phyloP scores from a whole-genome alignment of 2,797 vertebrate species.

The Phoebastria nigripes region DNA sequence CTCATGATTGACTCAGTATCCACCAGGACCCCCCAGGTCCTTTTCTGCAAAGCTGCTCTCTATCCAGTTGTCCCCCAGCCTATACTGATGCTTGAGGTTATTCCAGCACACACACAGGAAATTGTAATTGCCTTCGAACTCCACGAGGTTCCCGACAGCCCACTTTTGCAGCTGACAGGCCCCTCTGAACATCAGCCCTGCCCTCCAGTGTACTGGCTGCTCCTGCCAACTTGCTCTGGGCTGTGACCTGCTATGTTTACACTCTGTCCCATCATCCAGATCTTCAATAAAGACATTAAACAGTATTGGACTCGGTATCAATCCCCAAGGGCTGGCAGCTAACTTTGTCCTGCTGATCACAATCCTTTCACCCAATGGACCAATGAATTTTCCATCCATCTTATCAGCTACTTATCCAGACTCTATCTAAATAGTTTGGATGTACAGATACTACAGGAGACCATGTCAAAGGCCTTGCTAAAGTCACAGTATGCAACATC shows the following conservation, averaged over 20 bases:
- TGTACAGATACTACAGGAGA: not conserved
- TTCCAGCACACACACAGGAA: not conserved
- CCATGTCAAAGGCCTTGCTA: not conserved
- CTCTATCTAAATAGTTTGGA: not conserved
- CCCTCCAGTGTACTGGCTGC: not conserved
- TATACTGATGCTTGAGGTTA: not conserved
- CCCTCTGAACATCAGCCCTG: not conserved
- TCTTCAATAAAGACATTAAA: not conserved
- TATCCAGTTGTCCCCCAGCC: not conserved
- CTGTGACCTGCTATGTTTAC: not conserved
- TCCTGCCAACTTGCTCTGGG: not conserved
- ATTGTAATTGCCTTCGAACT: not conserved
- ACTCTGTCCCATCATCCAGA: not conserved
- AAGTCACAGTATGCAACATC: not conserved
- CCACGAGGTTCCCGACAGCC: not conserved
- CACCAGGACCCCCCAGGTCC: no score
- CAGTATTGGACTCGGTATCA: accelerated
- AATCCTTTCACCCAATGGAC: not conserved
- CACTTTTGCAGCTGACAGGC: not conserved
- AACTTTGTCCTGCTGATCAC: not conserved
- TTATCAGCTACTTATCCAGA: not conserved
- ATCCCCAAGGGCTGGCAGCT: not conserved
- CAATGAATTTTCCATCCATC: not conserved
- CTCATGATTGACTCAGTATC: not conserved
- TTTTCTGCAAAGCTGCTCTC: not conserved